phyloP scores from a whole-genome alignment of 2,888 invertebrate species.

The Macrosiphum euphorbiae region DNA sequence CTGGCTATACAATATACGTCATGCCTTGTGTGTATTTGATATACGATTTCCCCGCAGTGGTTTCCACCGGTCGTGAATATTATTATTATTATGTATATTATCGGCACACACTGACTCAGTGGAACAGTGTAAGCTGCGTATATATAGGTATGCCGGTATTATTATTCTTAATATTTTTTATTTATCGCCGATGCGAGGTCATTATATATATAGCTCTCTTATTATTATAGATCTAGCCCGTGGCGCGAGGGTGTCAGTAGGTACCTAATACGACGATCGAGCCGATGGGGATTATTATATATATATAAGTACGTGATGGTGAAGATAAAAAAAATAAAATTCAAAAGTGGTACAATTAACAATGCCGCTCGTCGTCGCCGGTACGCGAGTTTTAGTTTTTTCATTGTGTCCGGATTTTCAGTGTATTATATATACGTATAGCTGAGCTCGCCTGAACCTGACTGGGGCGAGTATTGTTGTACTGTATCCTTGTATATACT shows the following conservation, averaged over 20 bases:
- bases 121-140: background rate
- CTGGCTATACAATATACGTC: background rate
- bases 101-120: background rate
- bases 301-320: background rate
- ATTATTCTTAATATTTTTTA: too few species aligned
- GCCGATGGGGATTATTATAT: constrained; percentile 20
- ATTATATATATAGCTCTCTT: background rate
- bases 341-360: constrained; percentile 14
- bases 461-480: background rate
- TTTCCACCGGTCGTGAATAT: background rate
- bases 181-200: background rate
- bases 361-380: background rate
- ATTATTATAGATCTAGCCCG: constrained; percentile 16
- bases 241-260: background rate
- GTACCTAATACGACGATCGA: background rate
- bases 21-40: background rate
- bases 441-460: background rate
- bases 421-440: background rate
- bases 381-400: background rate
- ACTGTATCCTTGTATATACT: background rate
- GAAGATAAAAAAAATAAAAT: background rate
- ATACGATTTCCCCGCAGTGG: background rate
- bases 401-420: constrained; percentile 16
- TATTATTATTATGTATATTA: background rate
- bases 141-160: background rate